Evolutionary conservation across 2,113 vertebrate species (phyloP), one percentile per base, ranked within the genome.

Genomic region (Lampris megalopsis): DNA sequence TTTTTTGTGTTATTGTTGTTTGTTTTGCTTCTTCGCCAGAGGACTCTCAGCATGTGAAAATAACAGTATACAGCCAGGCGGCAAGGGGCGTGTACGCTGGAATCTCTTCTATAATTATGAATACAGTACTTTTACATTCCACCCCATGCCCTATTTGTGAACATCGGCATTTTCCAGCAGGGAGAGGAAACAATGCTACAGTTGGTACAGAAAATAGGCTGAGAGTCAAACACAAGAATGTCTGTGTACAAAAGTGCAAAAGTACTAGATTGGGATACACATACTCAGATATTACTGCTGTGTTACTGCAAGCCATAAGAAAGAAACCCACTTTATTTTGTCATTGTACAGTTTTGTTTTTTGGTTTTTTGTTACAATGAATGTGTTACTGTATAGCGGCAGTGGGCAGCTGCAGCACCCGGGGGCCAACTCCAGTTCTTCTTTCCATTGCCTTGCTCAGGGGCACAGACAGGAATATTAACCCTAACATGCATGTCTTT

Each of bases 41-140:
- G 71, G 52, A 70, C 63, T 72, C 74, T 80, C 71, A 69, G 77
- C 1, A 24, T 2, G 41, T 58, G 70, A 75, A 85, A 65, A 60
- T 49, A 84, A 66, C 69, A 77, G 75, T 68, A 40, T 36, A 53
- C 37, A 64, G 63, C 58, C 54, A 38, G 37, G 37, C 62, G 3
- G 64, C 2, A 6, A 71, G 48, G 61, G 43, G 67, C 6, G 36
- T 9, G 13, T 52, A 66, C 67, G 6, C 45, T 61, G 54, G 6
- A 61, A 68, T 68, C 53, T 63, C 59, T 67, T 53, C 45, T 56
- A 40, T 79, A 63, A 84, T 88, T 77, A 80, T 80, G 76, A 74
- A 77, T 63, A 53, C 59, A 76, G 4, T 50, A n/a, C 52, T 69
- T 89, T 82, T 80, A 65, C 68, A 87, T 87, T 79, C 70, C 77